These are phyloP conservation scores for Pteropus alecto DNA, from an alignment of 2,113 vertebrate genomes.

Conservation along the genomic window DNA sequence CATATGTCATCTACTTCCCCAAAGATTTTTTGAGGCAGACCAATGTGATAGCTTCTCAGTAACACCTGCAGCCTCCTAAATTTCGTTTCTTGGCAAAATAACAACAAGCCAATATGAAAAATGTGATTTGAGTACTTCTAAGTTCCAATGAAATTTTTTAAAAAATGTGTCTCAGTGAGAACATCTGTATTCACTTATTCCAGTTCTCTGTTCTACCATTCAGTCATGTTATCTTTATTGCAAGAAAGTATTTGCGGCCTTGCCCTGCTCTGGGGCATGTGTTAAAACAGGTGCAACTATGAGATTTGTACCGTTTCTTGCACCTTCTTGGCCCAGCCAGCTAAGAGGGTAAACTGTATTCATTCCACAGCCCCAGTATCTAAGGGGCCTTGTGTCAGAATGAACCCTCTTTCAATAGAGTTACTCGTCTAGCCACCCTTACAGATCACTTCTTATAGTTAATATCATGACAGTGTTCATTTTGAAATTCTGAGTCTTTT, in stretches of 20 bases:
- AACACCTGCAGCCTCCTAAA: constrained; percentile 51
- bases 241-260: neutral
- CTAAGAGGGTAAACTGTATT: neutral
- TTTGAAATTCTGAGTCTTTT: neutral
- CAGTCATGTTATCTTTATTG: neutral
- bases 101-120: neutral
- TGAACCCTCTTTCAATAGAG: neutral
- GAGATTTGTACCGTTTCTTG: neutral
- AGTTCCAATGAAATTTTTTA: neutral
- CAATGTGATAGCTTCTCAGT: constrained; percentile 9
- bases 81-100: constrained; percentile 54
- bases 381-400: neutral
- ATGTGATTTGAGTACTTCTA: constrained; percentile 20
- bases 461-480: neutral
- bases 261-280: neutral
- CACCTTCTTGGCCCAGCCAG: neutral
- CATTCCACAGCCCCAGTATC: neutral
- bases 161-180: neutral
- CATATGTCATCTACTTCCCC: constrained; percentile 58
- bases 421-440: neutral
- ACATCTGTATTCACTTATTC: neutral
- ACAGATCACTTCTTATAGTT: neutral
- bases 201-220: neutral
- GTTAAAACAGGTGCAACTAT: neutral
- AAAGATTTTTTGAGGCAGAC: constrained; percentile 42